Evolutionary conservation across 2,888 invertebrate species (phyloP).

Genomic region (Pherbina coryleti): DNA sequence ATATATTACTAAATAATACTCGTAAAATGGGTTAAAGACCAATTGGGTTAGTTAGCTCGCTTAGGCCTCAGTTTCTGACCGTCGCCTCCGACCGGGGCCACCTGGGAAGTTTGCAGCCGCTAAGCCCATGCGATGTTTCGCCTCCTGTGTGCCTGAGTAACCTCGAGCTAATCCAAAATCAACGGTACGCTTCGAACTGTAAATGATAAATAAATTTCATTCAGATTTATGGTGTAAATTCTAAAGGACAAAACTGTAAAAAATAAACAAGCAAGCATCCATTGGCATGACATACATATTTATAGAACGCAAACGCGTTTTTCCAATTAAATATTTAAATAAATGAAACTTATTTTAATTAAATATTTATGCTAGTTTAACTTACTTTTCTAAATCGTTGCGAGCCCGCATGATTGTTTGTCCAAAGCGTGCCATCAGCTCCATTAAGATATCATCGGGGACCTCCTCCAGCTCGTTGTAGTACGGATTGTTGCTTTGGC

Average conservation of each 20-base stretch:
- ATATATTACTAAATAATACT: background rate
- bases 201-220: background rate
- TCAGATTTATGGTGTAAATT: background rate
- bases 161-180: conserved; percentile 90
- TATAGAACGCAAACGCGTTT: no score
- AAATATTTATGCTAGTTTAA: conserved; percentile 48
- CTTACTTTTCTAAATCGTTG: conserved; percentile 85
- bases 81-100: conserved; percentile 89
- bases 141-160: conserved; percentile 89
- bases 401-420: conserved; percentile 82
- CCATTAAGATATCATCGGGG: conserved; percentile 81
- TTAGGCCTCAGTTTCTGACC: conserved; percentile 72
- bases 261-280: no score
- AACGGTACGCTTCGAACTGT: conserved; percentile 86
- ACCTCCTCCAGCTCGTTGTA: conserved; percentile 78
- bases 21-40: conserved; percentile 8
- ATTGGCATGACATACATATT: no score
- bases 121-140: conserved; percentile 91
- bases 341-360: background rate
- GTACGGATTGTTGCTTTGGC: conserved; percentile 61
- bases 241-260: no score
- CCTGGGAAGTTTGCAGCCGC: conserved; percentile 91
- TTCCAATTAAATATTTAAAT: background rate
- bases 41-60: conserved; percentile 16
- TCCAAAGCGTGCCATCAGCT: conserved; percentile 81